phyloP scores from a whole-genome alignment of 2,888 invertebrate species.

The Ophion costatus region DNA sequence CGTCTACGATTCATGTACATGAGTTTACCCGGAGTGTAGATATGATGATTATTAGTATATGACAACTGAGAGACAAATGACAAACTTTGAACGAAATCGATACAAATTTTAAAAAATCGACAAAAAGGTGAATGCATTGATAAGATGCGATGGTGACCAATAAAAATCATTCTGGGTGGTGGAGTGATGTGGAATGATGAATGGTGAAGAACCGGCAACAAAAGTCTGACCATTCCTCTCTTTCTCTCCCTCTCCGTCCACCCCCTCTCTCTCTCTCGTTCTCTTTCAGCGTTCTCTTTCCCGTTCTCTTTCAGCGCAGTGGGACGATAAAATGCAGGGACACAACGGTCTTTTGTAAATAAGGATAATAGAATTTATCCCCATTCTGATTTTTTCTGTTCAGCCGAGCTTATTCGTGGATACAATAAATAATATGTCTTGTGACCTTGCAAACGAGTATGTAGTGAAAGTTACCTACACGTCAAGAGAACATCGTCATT shows the following conservation, averaged over 20 bases:
- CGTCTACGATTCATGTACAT: no score
- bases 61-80: no score
- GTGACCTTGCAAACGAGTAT: background rate
- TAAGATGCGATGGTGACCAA: no score
- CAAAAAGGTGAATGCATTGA: no score
- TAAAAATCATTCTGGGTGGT: no score
- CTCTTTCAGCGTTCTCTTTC: conserved; percentile 23
- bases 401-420: conserved; percentile 43
- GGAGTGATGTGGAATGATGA: no score
- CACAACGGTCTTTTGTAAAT: conserved; percentile 68
- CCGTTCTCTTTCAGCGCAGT: conserved; percentile 24
- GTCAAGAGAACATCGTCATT: conserved; percentile 13
- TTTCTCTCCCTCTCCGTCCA: no score
- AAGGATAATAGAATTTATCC: conserved; percentile 69
- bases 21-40: no score
- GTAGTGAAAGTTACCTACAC: conserved; percentile 42
- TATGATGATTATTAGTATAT: no score
- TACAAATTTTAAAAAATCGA: no score
- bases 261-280: no score
- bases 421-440: conserved; percentile 40
- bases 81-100: no score
- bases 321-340: conserved; percentile 65
- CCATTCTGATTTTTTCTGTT: conserved; percentile 31
- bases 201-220: background rate
- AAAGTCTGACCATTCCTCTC: background rate